Percentiles rank a stretch among this genome's conserved stretches.
These are phyloP conservation scores for Entomobrya proxima DNA, from an alignment of 2,888 invertebrate genomes.

Conservation along the genomic window DNA sequence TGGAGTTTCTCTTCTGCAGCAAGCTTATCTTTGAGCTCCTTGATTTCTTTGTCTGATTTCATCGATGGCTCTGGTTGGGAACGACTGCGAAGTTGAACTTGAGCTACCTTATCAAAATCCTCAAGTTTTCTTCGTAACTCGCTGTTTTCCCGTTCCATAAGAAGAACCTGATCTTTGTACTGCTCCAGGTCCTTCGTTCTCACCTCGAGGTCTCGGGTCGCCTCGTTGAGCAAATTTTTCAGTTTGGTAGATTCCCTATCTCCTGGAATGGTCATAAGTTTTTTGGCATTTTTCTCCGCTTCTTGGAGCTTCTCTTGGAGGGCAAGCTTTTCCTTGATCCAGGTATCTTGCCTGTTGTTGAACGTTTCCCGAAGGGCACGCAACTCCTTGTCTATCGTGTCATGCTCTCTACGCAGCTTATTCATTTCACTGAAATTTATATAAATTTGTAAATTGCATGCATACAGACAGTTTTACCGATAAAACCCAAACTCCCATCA, in stretches of 20 bases:
- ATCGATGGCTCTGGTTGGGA: constrained; percentile 58
- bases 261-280: constrained; percentile 75
- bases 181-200: constrained; percentile 84
- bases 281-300: constrained; percentile 76
- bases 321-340: constrained; percentile 85
- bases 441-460: constrained; percentile 4
- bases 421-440: constrained; percentile 77
- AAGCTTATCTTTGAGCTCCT: constrained; percentile 83
- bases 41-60: constrained; percentile 85
- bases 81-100: constrained; percentile 81
- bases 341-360: constrained; percentile 83
- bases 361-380: constrained; percentile 83
- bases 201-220: constrained; percentile 85
- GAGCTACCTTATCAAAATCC: constrained; percentile 90
- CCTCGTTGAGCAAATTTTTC: constrained; percentile 85
- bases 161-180: constrained; percentile 85
- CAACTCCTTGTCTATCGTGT: constrained; percentile 82
- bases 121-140: constrained; percentile 88
- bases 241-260: constrained; percentile 78
- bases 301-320: constrained; percentile 79
- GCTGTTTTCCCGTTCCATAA: constrained; percentile 86
- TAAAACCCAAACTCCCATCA: not conserved
- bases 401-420: constrained; percentile 82
- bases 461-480: constrained; percentile 6
- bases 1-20: constrained; percentile 85